Evolutionary conservation across 1,140 invertebrate genomes (phyloP).

Genomic region (Gerris buenoi): DNA sequence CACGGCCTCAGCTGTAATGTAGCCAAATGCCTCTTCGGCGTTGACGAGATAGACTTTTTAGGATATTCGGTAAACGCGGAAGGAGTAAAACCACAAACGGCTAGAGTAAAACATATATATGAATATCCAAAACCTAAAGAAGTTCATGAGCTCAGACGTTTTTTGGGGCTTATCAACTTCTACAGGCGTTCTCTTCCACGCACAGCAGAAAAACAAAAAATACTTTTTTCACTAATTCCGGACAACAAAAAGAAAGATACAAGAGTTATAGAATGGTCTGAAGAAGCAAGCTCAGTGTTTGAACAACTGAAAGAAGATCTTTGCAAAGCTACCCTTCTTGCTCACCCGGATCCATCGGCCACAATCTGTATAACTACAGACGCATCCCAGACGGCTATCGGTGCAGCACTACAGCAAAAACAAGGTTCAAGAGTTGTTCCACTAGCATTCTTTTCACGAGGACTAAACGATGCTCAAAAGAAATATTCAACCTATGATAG

Average conservation of each 20-base stretch:
- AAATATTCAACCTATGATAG: slow-evolving; percentile 25
- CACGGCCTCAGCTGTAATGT: slow-evolving; percentile 25
- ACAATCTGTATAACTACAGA: not conserved
- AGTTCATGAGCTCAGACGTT: slow-evolving; percentile 22
- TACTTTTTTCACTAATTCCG: slow-evolving; percentile 15
- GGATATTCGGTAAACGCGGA: slow-evolving; percentile 23
- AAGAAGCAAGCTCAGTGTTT: slow-evolving; percentile 17
- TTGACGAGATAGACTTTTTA: slow-evolving; percentile 22
- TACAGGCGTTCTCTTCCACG: slow-evolving; percentile 24
- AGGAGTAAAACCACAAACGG: slow-evolving; percentile 22
- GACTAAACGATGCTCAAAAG: not conserved
- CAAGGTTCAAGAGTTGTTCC: not conserved
- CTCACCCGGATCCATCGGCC: slow-evolving; percentile 17
- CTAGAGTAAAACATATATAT: slow-evolving; percentile 18
- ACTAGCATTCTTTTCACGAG: not conserved
- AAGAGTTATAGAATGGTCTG: slow-evolving; percentile 19
- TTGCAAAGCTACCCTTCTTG: slow-evolving; percentile 15
- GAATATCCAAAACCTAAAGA: slow-evolving; percentile 19
- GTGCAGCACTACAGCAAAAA: slow-evolving; percentile 11
- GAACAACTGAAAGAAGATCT: slow-evolving; percentile 20
- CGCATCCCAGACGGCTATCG: slow-evolving; percentile 15
- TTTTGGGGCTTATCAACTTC: slow-evolving; percentile 28
- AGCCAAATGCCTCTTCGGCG: slow-evolving; percentile 24
- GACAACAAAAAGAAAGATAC: slow-evolving; percentile 18
- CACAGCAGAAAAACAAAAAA: slow-evolving; percentile 21